Percentiles rank a stretch among this genome's conserved stretches.
Evolutionary conservation across 1,140 invertebrate species (phyloP).

Genomic region (Cyclina sinensis): DNA sequence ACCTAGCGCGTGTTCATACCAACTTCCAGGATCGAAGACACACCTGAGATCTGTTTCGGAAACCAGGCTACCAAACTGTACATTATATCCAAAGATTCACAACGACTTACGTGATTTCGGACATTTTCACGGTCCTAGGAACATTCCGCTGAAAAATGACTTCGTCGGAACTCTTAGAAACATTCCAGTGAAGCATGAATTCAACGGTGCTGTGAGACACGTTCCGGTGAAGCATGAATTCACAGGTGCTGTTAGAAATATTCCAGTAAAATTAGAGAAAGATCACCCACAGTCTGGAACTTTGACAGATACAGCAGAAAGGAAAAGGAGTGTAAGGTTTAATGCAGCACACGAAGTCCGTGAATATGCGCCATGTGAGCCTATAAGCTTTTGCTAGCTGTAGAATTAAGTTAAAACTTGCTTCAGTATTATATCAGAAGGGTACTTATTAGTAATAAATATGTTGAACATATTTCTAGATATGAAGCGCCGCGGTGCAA

Average conservation of each 20-base stretch:
- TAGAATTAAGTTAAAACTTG: too few relatives aligned
- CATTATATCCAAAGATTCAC: constrained; percentile 6
- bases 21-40: not conserved
- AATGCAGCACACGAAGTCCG: constrained; percentile 49
- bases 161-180: not conserved
- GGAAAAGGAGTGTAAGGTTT: constrained; percentile 54
- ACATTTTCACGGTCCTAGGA: not conserved
- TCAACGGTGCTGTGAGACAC: not conserved
- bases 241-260: not conserved
- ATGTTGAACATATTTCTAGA: too few relatives aligned
- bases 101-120: constrained; percentile 2
- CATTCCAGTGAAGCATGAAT: not conserved
- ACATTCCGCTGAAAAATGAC: not conserved
- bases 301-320: not conserved
- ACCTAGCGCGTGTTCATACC: constrained; percentile 9
- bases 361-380: constrained; percentile 54
- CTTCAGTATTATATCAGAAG: too few relatives aligned
- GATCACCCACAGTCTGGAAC: not conserved
- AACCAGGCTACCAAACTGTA: not conserved
- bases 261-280: not conserved
- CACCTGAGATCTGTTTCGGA: not conserved
- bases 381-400: constrained; percentile 16
- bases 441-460: too few relatives aligned
- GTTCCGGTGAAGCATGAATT: not conserved
- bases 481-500: too few relatives aligned